A percentile compares a stretch with the other conserved stretches of the same genome.
These are phyloP conservation scores for Teleiodes luculella DNA, from an alignment of 2,888 invertebrate genomes.

Conservation along the genomic window DNA sequence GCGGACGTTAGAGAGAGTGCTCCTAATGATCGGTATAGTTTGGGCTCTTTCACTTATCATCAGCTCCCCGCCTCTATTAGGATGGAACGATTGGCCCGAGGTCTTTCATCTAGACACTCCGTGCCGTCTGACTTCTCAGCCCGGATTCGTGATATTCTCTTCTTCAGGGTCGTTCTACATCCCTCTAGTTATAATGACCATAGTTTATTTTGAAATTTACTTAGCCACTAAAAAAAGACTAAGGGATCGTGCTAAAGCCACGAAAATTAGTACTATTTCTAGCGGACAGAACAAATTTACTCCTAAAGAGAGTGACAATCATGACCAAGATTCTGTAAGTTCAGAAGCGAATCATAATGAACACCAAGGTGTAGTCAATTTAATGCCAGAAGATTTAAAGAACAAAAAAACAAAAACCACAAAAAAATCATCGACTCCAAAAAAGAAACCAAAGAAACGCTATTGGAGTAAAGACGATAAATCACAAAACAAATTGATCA, in stretches of 20 bases:
- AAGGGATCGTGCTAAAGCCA: slow-evolving; percentile 89
- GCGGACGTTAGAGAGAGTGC: slow-evolving; percentile 90
- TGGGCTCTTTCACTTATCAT: slow-evolving; percentile 92
- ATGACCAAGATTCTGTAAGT: slow-evolving; percentile 89
- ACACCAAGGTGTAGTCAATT: slow-evolving; percentile 62
- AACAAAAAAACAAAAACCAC: slow-evolving; percentile 46
- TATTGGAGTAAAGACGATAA: slow-evolving; percentile 76
- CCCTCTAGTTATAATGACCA: slow-evolving; percentile 95
- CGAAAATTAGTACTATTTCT: slow-evolving; percentile 85
- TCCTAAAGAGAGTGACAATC: slow-evolving; percentile 69
- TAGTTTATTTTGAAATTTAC: slow-evolving; percentile 97
- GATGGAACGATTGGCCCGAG: slow-evolving; percentile 97
- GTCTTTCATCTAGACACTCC: slow-evolving; percentile 87
- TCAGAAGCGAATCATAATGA: slow-evolving; percentile 90
- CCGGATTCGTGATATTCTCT: slow-evolving; percentile 94
- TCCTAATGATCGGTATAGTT: slow-evolving; percentile 91
- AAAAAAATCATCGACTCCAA: slow-evolving; percentile 52
- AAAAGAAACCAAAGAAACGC: slow-evolving; percentile 75
- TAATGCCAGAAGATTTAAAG: slow-evolving; percentile 57
- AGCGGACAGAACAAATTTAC: slow-evolving; percentile 61
- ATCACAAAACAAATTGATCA: slow-evolving; percentile 66
- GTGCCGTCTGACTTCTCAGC: slow-evolving; percentile 91
- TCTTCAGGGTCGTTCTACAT: slow-evolving; percentile 97
- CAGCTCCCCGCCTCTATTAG: slow-evolving; percentile 92
- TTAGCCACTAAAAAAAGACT: slow-evolving; percentile 92